Conservation (phyloP, 2,797 vertebrate genomes). For the Acrossocheilus fasciatus region DNA sequence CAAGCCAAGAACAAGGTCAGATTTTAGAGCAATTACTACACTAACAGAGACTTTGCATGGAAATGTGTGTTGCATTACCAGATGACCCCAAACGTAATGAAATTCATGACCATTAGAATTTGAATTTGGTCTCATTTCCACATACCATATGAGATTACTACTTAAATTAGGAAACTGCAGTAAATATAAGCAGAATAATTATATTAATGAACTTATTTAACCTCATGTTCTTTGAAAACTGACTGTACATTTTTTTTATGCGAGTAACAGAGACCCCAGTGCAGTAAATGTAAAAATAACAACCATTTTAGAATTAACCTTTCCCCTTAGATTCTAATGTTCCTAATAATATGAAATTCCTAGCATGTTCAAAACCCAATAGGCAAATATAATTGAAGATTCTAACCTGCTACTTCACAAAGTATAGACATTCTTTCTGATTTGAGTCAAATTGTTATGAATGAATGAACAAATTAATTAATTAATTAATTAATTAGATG, state of each 20-base stretch:
- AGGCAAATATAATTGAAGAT: too few relatives aligned
- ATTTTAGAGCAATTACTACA: conserved; percentile 57
- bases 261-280: not conserved
- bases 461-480: not conserved
- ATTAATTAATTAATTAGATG: not conserved
- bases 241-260: not conserved
- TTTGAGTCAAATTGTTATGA: not conserved
- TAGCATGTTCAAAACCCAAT: too few relatives aligned
- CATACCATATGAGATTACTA: conserved; percentile 19
- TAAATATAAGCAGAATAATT: conserved; percentile 4
- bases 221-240: not conserved
- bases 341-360: too few relatives aligned
- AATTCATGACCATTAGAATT: conserved; percentile 55
- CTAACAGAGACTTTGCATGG: conserved; percentile 57
- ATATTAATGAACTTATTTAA: not conserved
- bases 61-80: conserved; percentile 58
- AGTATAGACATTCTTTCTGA: not conserved
- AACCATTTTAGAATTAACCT: not conserved
- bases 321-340: not conserved
- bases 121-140: conserved; percentile 29
- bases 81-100: conserved; percentile 59
- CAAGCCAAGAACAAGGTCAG: conserved; percentile 63
- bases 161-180: not conserved
- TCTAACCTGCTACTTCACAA: not conserved
- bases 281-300: not conserved